Evolutionary conservation across 1,140 invertebrate species (phyloP).

Genomic region (Agraylea sexmaculata): DNA sequence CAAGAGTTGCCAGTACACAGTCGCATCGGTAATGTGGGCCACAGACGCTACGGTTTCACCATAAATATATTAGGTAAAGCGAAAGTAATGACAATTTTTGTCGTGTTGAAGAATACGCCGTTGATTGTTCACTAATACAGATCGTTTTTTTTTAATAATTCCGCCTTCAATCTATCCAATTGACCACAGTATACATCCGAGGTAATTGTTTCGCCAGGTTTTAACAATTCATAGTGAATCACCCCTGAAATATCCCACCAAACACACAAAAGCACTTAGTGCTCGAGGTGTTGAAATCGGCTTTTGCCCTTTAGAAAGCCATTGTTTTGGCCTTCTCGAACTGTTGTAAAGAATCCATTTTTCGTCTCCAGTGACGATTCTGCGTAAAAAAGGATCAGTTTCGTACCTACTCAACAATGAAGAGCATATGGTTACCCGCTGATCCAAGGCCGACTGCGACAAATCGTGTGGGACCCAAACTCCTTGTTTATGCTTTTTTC

Average conservation of each 20-base stretch:
- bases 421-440: conserved; percentile 11
- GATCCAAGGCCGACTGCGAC: conserved; percentile 5
- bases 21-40: no score
- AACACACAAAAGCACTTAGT: conserved; percentile 22
- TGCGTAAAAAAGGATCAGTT: conserved; percentile 20
- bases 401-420: conserved; percentile 21
- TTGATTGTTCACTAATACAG: not conserved
- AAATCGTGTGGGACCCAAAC: conserved; percentile 16
- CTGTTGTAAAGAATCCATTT: conserved; percentile 24
- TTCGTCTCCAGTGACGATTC: conserved; percentile 21
- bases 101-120: not conserved
- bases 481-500: no score
- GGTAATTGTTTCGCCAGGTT: conserved; percentile 21
- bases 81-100: no score
- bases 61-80: no score
- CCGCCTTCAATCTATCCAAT: conserved; percentile 24
- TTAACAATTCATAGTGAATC: conserved; percentile 25
- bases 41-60: no score
- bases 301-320: conserved; percentile 18
- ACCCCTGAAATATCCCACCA: conserved; percentile 22
- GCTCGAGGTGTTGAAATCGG: conserved; percentile 17
- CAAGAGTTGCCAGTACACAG: no score
- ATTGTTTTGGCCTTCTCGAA: conserved; percentile 21
- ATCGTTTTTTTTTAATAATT: conserved; percentile 8
- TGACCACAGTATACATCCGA: conserved; percentile 23